These are phyloP conservation scores for Drosophila kuntzei DNA, from an alignment of 2,888 invertebrate species.

Conservation along the genomic window DNA sequence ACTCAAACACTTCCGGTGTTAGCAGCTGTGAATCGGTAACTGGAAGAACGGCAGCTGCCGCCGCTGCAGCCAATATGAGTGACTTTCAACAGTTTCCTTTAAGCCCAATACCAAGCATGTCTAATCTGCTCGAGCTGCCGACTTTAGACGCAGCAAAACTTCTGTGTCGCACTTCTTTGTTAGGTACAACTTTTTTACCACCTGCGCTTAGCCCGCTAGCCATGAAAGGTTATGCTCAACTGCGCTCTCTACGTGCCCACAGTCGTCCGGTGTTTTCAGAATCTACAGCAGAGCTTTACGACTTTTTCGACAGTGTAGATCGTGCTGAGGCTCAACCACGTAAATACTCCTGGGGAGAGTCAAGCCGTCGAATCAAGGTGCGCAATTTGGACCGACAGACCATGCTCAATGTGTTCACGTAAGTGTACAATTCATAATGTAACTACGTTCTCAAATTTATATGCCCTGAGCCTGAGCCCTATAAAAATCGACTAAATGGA, in stretches of 20 bases:
- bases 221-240: conserved; percentile 91
- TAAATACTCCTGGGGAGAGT: conserved; percentile 81
- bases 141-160: conserved; percentile 54
- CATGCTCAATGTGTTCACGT: conserved; percentile 80
- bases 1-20: conserved; percentile 93
- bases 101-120: conserved; percentile 95
- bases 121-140: conserved; percentile 88
- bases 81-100: conserved; percentile 91
- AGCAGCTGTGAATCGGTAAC: conserved; percentile 92
- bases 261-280: conserved; percentile 89
- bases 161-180: conserved; percentile 80
- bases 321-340: conserved; percentile 72
- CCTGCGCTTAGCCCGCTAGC: conserved; percentile 90
- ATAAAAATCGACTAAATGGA: too few relatives aligned
- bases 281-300: conserved; percentile 87
- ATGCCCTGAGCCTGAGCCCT: too few relatives aligned
- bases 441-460: too few relatives aligned
- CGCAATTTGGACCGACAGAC: conserved; percentile 84
- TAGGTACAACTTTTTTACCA: conserved; percentile 80
- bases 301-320: conserved; percentile 84
- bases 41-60: conserved; percentile 88
- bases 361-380: conserved; percentile 83
- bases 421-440: conserved; percentile 58
- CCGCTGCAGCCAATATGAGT: conserved; percentile 87
- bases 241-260: conserved; percentile 89